Percentiles rank a stretch among this genome's conserved stretches.
Evolutionary conservation across 2,888 invertebrate genomes (phyloP).

Genomic region (Amblyteles armatorius): DNA sequence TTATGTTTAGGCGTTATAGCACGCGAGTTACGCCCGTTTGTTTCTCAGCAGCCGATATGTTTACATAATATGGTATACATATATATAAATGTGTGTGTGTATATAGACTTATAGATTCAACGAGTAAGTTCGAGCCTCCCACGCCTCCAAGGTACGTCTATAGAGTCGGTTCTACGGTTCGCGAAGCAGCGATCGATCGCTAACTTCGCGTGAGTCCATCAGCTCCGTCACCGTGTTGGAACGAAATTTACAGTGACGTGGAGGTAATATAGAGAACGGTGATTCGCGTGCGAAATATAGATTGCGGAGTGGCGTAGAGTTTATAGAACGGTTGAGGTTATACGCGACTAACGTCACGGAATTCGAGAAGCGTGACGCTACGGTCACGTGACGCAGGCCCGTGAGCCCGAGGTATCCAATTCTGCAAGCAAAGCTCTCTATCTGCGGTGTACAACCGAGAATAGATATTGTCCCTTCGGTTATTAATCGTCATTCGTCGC

Average conservation of each 20-base stretch:
- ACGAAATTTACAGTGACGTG: slow-evolving; percentile 49
- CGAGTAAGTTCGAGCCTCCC: slow-evolving; percentile 23
- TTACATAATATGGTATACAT: not conserved
- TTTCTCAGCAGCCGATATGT: too few species aligned
- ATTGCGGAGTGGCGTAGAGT: not conserved
- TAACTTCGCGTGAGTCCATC: slow-evolving; percentile 47
- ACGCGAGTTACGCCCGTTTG: too few species aligned
- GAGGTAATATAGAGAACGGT: slow-evolving; percentile 19
- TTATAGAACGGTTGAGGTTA: not conserved
- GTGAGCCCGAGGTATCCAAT: not conserved
- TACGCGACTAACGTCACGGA: not conserved
- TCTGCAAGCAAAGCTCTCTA: not conserved
- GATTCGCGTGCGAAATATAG: slow-evolving; percentile 9
- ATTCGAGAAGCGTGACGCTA: slow-evolving; percentile 27
- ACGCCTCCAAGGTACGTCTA: not conserved
- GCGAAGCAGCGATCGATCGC: slow-evolving; percentile 51
- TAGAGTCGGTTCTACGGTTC: slow-evolving; percentile 3
- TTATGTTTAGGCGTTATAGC: not conserved
- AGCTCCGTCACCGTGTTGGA: slow-evolving; percentile 26
- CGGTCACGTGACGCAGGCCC: not conserved
- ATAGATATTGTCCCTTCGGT: slow-evolving; percentile 13
- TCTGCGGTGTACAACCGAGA: not conserved
- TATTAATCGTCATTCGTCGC: slow-evolving; percentile 31
- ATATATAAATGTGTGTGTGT: not conserved
- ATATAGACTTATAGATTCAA: not conserved